A percentile compares a stretch with the other conserved stretches of the same genome.
phyloP scores from a whole-genome alignment of 2,797 vertebrate genomes.

The Hemitrygon akajei region DNA sequence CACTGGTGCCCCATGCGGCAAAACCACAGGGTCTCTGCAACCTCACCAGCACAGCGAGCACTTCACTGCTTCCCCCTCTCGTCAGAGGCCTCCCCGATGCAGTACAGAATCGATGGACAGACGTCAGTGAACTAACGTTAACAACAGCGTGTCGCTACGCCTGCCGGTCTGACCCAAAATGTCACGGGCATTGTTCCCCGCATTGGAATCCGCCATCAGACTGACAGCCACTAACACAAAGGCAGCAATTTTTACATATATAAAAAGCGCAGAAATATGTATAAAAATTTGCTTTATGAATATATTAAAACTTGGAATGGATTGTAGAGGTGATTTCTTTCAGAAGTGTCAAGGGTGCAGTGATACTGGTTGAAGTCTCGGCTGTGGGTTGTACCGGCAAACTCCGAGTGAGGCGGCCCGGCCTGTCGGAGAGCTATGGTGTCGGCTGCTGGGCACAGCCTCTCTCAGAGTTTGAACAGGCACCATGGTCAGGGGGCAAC shows the following conservation, averaged over 20 bases:
- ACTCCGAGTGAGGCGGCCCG: not conserved
- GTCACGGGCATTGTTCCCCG: not conserved
- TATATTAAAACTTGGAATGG: not conserved
- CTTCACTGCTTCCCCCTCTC: not conserved
- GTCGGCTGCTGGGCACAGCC: too few species aligned
- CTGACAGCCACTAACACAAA: not conserved
- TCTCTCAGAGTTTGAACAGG: too few species aligned
- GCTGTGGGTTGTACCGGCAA: not conserved
- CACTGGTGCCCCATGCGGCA: too few species aligned
- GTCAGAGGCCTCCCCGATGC: not conserved
- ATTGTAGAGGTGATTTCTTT: not conserved
- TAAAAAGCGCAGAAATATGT: not conserved
- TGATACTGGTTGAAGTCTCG: too few species aligned
- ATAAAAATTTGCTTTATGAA: conserved; percentile 25
- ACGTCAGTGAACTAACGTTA: not conserved
- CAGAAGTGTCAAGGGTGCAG: not conserved
- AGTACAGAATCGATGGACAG: not conserved
- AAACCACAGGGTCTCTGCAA: too few species aligned
- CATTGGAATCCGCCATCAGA: not conserved
- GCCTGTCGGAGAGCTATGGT: too few species aligned
- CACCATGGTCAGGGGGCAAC: too few species aligned
- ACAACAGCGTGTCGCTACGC: too few species aligned
- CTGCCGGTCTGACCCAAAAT: not conserved
- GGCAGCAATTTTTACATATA: not conserved
- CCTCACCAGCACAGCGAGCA: too few species aligned